Base-by-base conservation (phyloP, 2,797 vertebrate species). In the Staurois parvus region DNA sequence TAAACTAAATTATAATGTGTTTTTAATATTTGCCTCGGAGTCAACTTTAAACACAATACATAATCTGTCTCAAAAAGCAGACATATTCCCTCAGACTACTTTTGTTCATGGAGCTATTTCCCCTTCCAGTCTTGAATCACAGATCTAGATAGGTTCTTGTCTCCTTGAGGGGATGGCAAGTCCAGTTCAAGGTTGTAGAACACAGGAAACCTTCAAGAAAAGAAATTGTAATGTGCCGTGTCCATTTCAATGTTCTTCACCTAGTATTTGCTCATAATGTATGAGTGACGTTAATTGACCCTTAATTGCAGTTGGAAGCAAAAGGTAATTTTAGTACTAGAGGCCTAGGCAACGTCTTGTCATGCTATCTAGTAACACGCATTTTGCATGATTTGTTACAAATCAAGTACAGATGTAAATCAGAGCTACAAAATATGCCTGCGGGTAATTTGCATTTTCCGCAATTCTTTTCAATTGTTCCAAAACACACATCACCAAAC, bases 341-440 rank as follows among this genome's bases (percentile, higher is more conserved):
- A 81, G 67, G 19, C 6, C 24, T 30, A 32, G 6, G 24, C 13
- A 42, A 80, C 69, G 40, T 12, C 59, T 76, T 70, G 73, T 76
- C 15, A 28, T 66, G 76, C 29, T 42, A 76, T 69, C 64, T 56
- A 72, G 29, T 40, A 62, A 78, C 83, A 80, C 17, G 76, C 34
- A 86, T 73, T 70, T 81, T 79, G 68, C 76, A 62, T 48, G 29
- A 69, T 40, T 24, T 74, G 67, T 34, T 59, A 56, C 69, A 79
- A 86, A 87, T 83, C 67, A 79, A 64, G 42, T 62, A 9, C 85
- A 87, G 81, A 79, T 87, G 85, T 83, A 68, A 78, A 37, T 34
- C 75, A 30, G 69, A 78, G 62, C 76, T 74, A 70, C 24, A 70
- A 74, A 73, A 83, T 29, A 74, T 64, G 30, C 45, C 75, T 84